Percentiles rank a stretch among this genome's conserved stretches.
Conservation (phyloP, 2,797 vertebrate species). For the Leucoraja ocellata region DNA sequence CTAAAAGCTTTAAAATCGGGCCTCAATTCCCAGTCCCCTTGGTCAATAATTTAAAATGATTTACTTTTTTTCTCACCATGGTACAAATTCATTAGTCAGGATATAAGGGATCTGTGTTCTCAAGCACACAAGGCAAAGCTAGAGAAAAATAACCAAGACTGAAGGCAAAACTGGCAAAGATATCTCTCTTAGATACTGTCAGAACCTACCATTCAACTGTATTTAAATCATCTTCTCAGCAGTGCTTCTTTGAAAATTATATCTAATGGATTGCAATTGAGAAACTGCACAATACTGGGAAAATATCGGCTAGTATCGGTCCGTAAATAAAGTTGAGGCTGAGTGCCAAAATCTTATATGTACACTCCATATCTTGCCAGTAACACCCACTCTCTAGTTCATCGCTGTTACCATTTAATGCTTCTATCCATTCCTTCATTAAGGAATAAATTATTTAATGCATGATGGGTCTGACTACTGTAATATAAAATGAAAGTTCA, state of each 20-base stretch:
- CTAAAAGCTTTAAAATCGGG: slow-evolving; percentile 26
- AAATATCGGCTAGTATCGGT: not conserved
- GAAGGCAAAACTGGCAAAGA: slow-evolving; percentile 28
- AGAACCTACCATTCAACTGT: slow-evolving; percentile 19
- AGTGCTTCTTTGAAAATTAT: slow-evolving; percentile 29
- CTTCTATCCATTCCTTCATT: not conserved
- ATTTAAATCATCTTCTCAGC: slow-evolving; percentile 39
- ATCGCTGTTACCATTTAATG: not conserved
- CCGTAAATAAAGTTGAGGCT: slow-evolving; percentile 12
- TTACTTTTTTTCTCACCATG: slow-evolving; percentile 35
- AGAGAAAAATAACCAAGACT: not conserved
- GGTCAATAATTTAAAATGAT: slow-evolving; percentile 45
- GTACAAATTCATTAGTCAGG: slow-evolving; percentile 44
- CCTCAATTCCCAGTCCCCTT: slow-evolving; percentile 40
- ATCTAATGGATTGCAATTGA: slow-evolving; percentile 33
- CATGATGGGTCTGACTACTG: not conserved
- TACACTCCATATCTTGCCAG: not conserved
- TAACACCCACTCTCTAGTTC: not conserved
- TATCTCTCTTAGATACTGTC: slow-evolving; percentile 37
- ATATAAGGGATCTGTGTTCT: slow-evolving; percentile 37
- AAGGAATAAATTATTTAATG: not conserved
- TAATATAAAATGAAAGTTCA: not conserved
- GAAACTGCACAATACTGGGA: slow-evolving; percentile 30
- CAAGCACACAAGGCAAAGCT: not conserved
- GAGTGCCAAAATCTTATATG: not conserved